Evolutionary conservation across 1,140 invertebrate genomes (phyloP), one percentile per base, ranked within the genome.

Genomic region (Palaemon carinicauda): DNA sequence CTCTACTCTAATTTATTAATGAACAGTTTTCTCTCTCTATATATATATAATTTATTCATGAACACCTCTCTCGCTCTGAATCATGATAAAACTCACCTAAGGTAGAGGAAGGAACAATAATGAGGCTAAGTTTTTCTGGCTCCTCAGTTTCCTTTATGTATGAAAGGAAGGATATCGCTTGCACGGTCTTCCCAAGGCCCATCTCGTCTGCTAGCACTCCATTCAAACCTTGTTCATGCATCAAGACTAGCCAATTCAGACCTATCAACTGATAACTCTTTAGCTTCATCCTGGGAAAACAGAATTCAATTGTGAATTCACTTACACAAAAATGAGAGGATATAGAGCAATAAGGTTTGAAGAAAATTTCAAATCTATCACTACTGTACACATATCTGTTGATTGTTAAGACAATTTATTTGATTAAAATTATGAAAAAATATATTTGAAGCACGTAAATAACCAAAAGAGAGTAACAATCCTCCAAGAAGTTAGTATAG

Each of bases 121-220:
- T 95, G 56, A 98, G 92, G 93, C 98, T 97, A 1, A 96, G 92
- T 3, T 88, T 89, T 53, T 95, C 93, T 27, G 91, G 91, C 33
- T 94, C 92, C 19, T 88, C 88, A 10, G 93, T 93, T 91, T 98
- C 96, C 90, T 97, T 95, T 4, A 98, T 92, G 91, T 98, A 95
- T 0, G 97, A 96, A 7, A 98, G 92, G 91, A 98, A 98, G 1
- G 97, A 92, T 78, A 94, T 93, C 0, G 92, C 91, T 90, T 98
- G 97, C 80, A 98, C 94, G 0, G 97, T 98, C 92, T 98, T 98
- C 1, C 97, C 97, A 93, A 94, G 91, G 52, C 97, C 97, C 96
- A 97, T 97, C 91, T 94, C 93, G 91, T 94, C 94, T 0, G 97
- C 97, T 79, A 99, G 92, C 89, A 99, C 98, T n/a, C 96, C 97